phyloP scores from a whole-genome alignment of 2,888 invertebrate genomes.

The Glomeris marginata region DNA sequence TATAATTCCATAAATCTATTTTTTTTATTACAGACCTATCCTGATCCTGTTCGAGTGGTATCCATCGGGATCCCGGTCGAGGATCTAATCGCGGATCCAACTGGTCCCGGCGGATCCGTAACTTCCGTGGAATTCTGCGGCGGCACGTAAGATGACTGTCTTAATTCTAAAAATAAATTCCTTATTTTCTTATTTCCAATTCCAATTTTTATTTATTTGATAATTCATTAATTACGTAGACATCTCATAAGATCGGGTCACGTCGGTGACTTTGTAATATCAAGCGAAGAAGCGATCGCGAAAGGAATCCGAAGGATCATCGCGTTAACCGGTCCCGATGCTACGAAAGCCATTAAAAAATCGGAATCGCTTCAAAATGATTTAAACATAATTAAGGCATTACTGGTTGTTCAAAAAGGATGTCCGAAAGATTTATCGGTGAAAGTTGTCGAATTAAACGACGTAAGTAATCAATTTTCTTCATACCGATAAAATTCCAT shows the following conservation, averaged over 20 bases:
- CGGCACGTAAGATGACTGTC: constrained; percentile 66
- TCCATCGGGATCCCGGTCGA: constrained; percentile 88
- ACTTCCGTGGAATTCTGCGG: constrained; percentile 99
- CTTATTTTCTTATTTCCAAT: constrained; percentile 3
- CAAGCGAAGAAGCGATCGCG: constrained; percentile 96
- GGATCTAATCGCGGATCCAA: constrained; percentile 69
- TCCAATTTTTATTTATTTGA: not conserved
- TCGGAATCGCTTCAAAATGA: constrained; percentile 59
- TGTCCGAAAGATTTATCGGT: constrained; percentile 23
- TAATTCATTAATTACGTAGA: constrained; percentile 25
- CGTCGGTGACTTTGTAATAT: constrained; percentile 87
- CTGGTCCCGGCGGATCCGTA: constrained; percentile 54
- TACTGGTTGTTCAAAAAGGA: constrained; percentile 16
- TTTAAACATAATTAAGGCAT: constrained; percentile 41
- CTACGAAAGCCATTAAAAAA: constrained; percentile 64
- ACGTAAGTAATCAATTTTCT: constrained; percentile 21
- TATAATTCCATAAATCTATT: not conserved
- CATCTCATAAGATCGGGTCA: constrained; percentile 84
- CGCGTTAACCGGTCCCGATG: constrained; percentile 90
- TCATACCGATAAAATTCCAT: no score
- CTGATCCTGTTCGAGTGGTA: constrained; percentile 67
- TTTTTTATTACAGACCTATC: constrained; percentile 51
- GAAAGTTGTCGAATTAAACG: constrained; percentile 26
- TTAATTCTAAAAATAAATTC: no score
- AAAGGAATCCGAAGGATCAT: constrained; percentile 96